Evolutionary conservation across 2,113 vertebrate species (phyloP), one percentile per base, ranked within the genome.

Genomic region (Rhodinocichla rosea): DNA sequence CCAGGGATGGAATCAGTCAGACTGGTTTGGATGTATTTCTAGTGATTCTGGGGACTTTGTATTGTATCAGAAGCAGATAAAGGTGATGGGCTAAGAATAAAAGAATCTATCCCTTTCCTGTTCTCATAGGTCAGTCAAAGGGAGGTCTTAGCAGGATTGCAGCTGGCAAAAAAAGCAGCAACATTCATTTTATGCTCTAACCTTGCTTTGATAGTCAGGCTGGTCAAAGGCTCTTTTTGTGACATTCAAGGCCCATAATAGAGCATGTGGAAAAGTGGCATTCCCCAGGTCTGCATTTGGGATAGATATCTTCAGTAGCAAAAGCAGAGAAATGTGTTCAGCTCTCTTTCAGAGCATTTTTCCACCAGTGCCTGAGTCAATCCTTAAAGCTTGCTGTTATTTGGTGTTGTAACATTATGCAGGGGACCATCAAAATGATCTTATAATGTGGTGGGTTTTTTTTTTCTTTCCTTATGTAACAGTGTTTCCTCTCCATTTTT

Each of bases 381-480:
- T 62, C 26, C 17, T 76, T 64, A 76, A 83, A 63, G 10, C 5
- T 33, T 52, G 11, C 16, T 67, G 9, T 16, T 37, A 39, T 33
- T 84, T 68, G 71, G 3, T 40, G 12, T 26, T 65, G 21, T 28
- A 63, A 74, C 0, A 0, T 12, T 67, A 32, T 47, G 6, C 21
- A 77, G 15, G 3, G 20, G 9, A 55, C n/a, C 26, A 26, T 15
- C 23, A 79, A 83, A 65, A 57, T 33, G 0, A 26, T 59, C 28
- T 69, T 17, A 3, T 21, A 35, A 59, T 37, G 6, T 57, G 13
- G 6, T 44, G 18, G 0, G 0, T 0, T 20, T 57, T 78, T 20
- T 57, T 78, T 45, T 76, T 9, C 32, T 59, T 71, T 87, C 13
- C 26, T 33, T 53, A 19, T 26, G 18, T 35, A 78, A 8, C 16